phyloP scores from a whole-genome alignment of 2,797 vertebrate genomes.

The Gymnoscopelus braueri region DNA sequence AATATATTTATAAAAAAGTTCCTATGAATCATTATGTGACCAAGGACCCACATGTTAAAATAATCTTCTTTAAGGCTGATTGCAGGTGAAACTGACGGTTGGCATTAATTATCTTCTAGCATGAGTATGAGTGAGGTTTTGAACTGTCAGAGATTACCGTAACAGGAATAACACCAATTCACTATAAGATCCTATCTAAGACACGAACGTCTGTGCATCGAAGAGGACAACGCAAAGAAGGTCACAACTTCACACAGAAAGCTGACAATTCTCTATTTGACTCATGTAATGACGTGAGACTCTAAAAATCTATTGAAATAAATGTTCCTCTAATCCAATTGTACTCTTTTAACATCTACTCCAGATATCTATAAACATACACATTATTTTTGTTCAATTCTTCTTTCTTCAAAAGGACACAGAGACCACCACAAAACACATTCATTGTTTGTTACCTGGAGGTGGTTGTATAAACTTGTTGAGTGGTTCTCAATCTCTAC shows the following conservation, averaged over 20 bases:
- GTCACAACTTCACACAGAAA: neutral
- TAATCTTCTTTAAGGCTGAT: too few species aligned
- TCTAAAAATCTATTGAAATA: neutral
- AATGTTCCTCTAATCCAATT: neutral
- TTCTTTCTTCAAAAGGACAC: neutral
- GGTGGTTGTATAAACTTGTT: too few species aligned
- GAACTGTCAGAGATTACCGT: neutral
- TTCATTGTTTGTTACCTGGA: too few species aligned
- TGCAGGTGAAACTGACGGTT: too few species aligned
- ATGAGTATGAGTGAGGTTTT: neutral
- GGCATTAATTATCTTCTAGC: too few species aligned
- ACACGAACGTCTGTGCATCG: neutral
- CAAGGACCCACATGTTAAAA: too few species aligned
- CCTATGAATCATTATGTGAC: too few species aligned
- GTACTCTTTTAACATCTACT: neutral
- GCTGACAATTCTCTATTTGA: neutral
- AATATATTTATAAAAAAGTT: too few species aligned
- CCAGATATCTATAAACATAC: neutral
- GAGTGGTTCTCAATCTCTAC: too few species aligned
- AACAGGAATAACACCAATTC: neutral
- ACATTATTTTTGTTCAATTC: conserved; percentile 13
- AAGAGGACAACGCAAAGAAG: neutral
- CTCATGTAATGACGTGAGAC: neutral
- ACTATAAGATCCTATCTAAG: neutral
- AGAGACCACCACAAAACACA: too few species aligned